Conservation (phyloP, 1,140 invertebrate genomes). For the Dendrolimus kikuchii region DNA sequence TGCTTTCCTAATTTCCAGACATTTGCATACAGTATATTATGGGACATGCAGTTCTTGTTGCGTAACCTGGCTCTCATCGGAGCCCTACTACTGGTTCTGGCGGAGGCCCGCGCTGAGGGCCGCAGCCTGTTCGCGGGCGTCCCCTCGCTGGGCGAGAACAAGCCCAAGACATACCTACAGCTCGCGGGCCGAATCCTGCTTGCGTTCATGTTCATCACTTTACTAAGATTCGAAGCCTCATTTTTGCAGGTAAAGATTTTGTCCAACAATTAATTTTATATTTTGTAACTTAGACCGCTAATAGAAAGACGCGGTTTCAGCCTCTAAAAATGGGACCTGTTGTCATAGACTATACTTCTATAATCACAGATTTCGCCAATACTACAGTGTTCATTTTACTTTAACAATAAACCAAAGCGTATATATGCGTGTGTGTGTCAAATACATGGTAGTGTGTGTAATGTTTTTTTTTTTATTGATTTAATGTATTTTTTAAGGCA, state of each 20-base stretch:
- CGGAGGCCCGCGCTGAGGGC: slow-evolving; percentile 94
- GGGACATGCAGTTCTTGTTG: slow-evolving; percentile 97
- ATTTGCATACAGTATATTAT: slow-evolving; percentile 97
- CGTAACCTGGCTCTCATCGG: slow-evolving; percentile 97
- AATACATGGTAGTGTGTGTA: no score
- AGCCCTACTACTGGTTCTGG: slow-evolving; percentile 93
- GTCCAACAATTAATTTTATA: background rate
- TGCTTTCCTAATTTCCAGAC: slow-evolving; percentile 78
- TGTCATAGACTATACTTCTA: no score
- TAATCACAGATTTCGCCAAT: no score
- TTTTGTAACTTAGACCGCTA: no score
- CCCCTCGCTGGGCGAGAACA: slow-evolving; percentile 96
- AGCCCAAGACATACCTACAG: slow-evolving; percentile 97
- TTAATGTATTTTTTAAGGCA: no score
- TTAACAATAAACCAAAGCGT: no score
- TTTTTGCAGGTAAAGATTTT: slow-evolving; percentile 83
- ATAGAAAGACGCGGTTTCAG: no score
- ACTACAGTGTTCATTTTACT: no score
- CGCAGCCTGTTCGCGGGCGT: slow-evolving; percentile 98
- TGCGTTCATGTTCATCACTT: slow-evolving; percentile 99
- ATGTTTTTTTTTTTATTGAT: no score
- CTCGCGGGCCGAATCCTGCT: slow-evolving; percentile 95
- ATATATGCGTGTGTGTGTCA: no score
- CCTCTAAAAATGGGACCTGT: no score
- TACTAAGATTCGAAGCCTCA: slow-evolving; percentile 94